A percentile compares a stretch with the other conserved stretches of the same genome.
Conservation (phyloP, 2,113 vertebrate genomes). For the Myotis davidii region DNA sequence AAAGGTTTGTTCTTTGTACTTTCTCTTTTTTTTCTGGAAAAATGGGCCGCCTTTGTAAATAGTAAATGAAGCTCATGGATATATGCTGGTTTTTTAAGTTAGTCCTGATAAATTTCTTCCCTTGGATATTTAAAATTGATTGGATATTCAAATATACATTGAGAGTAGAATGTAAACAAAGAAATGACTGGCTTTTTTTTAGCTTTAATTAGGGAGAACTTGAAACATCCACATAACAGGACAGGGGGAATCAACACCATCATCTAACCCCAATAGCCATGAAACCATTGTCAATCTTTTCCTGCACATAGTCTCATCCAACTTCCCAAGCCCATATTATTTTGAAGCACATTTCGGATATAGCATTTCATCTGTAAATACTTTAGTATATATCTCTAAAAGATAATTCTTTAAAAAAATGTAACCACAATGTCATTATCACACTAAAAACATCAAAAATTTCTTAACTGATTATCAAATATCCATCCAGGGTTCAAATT, state of each 20-base stretch:
- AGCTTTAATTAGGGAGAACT: not conserved
- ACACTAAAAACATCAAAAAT: not conserved
- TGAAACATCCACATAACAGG: not conserved
- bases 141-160: not conserved
- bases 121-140: slow-evolving; percentile 46
- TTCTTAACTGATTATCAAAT: not conserved
- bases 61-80: not conserved
- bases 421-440: not conserved
- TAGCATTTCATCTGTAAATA: slow-evolving; percentile 3
- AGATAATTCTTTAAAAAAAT: slow-evolving; percentile 7
- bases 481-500: not conserved
- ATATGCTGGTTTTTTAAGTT: not conserved
- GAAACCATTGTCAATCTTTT: not conserved
- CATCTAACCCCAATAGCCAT: not conserved
- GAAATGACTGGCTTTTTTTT: slow-evolving; percentile 37
- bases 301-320: accelerated
- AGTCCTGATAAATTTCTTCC: not conserved
- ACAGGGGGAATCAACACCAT: not conserved
- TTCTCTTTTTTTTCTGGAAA: slow-evolving; percentile 1
- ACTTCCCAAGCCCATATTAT: not conserved
- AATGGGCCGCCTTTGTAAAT: slow-evolving; percentile 27
- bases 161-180: slow-evolving; percentile 31
- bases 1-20: not conserved
- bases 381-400: not conserved
- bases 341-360: not conserved